phyloP scores from a whole-genome alignment of 2,113 vertebrate species.

The Macquaria ambigua region DNA sequence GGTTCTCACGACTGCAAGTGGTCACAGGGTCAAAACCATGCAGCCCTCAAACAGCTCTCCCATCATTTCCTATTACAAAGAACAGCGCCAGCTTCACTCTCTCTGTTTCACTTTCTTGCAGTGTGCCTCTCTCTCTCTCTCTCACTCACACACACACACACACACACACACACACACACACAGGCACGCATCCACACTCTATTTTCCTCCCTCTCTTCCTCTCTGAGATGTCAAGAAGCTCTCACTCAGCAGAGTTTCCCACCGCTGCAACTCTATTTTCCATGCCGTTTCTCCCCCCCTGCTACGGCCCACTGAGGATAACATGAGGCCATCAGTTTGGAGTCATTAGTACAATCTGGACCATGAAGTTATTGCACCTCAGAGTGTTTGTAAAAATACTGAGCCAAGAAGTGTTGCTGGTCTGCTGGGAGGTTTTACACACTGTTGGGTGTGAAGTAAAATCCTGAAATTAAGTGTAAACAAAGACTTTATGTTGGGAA shows the following conservation, averaged over 20 bases:
- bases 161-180: constrained; percentile 17
- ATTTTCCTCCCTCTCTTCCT: constrained; percentile 29
- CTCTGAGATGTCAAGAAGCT: constrained; percentile 45
- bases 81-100: constrained; percentile 40
- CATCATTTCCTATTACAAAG: constrained; percentile 60
- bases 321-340: constrained; percentile 56
- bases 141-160: background rate
- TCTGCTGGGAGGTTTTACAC: constrained; percentile 46
- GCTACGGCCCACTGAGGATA: constrained; percentile 48
- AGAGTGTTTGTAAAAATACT: constrained; percentile 60
- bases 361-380: constrained; percentile 67
- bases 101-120: constrained; percentile 6
- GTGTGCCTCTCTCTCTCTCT: background rate
- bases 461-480: constrained; percentile 17
- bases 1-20: constrained; percentile 75
- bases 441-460: constrained; percentile 36
- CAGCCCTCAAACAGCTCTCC: constrained; percentile 57
- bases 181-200: background rate
- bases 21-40: constrained; percentile 68
- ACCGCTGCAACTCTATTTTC: constrained; percentile 55
- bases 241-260: constrained; percentile 63
- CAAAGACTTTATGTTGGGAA: background rate
- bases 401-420: constrained; percentile 52
- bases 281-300: background rate
- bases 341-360: constrained; percentile 67